Evolutionary conservation across 2,113 vertebrate genomes (phyloP).

Genomic region (Pterocles gutturalis): DNA sequence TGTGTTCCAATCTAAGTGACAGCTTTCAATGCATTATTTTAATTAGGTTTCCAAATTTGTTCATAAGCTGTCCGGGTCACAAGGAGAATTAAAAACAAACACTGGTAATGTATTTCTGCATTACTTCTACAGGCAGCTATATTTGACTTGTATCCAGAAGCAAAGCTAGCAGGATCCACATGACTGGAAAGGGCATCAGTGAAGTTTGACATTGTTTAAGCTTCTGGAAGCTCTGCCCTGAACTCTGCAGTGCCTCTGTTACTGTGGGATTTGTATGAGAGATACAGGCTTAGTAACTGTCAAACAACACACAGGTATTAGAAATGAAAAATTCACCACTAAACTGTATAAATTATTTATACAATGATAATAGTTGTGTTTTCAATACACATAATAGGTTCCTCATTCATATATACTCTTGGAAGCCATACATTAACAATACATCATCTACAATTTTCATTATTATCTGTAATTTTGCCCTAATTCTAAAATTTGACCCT

Average conservation of each 20-base stretch:
- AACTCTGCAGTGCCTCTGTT: background rate
- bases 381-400: background rate
- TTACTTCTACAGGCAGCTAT: background rate
- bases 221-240: slow-evolving; percentile 5
- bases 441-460: background rate
- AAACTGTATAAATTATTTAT: background rate
- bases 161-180: background rate
- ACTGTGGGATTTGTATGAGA: slow-evolving; percentile 1
- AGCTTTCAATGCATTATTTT: background rate
- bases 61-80: background rate
- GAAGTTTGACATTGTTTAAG: slow-evolving; percentile 30
- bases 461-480: background rate
- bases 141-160: slow-evolving; percentile 28
- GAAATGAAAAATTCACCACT: background rate
- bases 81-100: slow-evolving; percentile 44
- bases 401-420: background rate
- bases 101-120: slow-evolving; percentile 1
- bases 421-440: background rate
- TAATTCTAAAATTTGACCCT: background rate
- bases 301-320: background rate
- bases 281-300: background rate
- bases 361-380: background rate
- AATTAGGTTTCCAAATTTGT: slow-evolving; percentile 34
- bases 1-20: background rate
- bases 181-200: slow-evolving; percentile 35